phyloP scores from a whole-genome alignment of 2,113 vertebrate species.

The Manacus vitellinus region DNA sequence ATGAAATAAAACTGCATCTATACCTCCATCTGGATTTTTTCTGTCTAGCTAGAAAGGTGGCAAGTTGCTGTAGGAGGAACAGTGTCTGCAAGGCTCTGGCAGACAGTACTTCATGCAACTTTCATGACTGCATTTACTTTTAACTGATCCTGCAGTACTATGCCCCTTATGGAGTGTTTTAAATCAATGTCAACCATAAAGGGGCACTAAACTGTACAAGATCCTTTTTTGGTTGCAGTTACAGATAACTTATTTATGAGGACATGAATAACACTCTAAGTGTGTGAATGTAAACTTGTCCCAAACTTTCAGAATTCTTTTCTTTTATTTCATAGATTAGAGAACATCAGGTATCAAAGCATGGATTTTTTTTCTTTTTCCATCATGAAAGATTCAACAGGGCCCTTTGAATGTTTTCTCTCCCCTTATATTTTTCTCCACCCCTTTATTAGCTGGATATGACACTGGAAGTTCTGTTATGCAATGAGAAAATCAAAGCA shows the following conservation, averaged over 20 bases:
- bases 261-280: background rate
- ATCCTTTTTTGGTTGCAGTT: conserved; percentile 4
- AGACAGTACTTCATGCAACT: conserved; percentile 50
- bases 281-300: background rate
- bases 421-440: background rate
- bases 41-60: background rate
- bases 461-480: background rate
- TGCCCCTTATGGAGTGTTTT: conserved; percentile 46
- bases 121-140: conserved; percentile 44
- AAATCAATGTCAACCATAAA: conserved; percentile 38
- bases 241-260: conserved; percentile 50
- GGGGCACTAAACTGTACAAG: conserved; percentile 27
- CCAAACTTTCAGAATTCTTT: background rate
- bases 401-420: background rate
- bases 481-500: background rate
- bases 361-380: background rate
- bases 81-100: background rate
- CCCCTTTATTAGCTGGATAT: background rate
- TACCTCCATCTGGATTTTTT: background rate
- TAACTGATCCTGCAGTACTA: conserved; percentile 6
- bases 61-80: background rate
- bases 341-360: background rate
- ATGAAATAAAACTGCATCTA: background rate
- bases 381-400: background rate
- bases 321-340: background rate